Evolutionary conservation across 2,113 vertebrate genomes (phyloP), one percentile per base, ranked within the genome.

Genomic region (Gambusia affinis): DNA sequence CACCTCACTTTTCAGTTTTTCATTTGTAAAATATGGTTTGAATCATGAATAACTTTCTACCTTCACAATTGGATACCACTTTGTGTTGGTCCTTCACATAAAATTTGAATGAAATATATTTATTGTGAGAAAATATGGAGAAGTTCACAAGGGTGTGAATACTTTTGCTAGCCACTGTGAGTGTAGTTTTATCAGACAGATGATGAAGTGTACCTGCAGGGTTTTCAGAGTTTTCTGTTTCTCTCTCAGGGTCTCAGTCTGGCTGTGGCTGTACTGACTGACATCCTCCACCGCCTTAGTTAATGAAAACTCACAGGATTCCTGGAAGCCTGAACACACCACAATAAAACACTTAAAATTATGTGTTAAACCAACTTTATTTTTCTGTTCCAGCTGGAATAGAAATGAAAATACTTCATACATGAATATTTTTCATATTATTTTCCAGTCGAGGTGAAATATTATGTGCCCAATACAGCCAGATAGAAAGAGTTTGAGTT

Each of bases 161-260:
- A 31, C 4, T 31, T 31, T 31, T 31, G 31, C 31, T 31, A 31
- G 4, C 31, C 31, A 31, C 30, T 30, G 30, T 33, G 47, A 69
- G 17, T 29, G 27, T 29, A 29, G 17, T 19, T 17, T 17, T 31
- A 8, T 31, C n/a, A 15, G 4, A 61, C 29, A 30, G 31, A 62
- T 17, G 15, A 19, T 19, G 4, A 62, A 1, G 28, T 75, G 30
- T 68, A 94, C 92, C 94, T 94, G 86, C 33, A 93, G 64, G 30
- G 61, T 47, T 69, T 30, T 42, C 33, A 93, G 87, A 0, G 44
- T 73, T 28, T 60, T 79, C 57, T 86, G 68, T 37, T 88, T 89
- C 30, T 92, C 84, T 12, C 66, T 84, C 10, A 94, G 82, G 15
- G 79, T 73, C 60, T 74, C 73, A 0, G 60, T 78, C 65, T 89